A percentile compares a stretch with the other conserved stretches of the same genome.
Conservation (phyloP, 2,113 vertebrate species). For the Athene cunicularia region DNA sequence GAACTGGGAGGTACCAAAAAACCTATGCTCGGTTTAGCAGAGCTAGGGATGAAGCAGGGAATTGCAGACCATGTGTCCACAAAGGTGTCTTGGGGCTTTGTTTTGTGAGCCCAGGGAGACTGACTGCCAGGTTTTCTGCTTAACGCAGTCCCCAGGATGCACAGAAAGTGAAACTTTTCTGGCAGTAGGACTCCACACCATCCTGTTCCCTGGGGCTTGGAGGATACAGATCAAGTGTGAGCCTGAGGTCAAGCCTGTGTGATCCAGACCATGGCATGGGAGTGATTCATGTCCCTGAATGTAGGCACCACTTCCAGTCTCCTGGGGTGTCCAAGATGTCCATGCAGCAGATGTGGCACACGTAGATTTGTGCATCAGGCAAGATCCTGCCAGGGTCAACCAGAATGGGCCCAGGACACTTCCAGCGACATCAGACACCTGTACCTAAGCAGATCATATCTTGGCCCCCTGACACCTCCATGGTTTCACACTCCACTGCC, state of each 20-base stretch:
- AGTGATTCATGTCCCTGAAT: neutral
- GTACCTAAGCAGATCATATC: neutral
- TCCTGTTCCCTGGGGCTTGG: neutral
- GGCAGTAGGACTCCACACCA: neutral
- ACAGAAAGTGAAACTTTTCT: neutral
- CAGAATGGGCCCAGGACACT: neutral
- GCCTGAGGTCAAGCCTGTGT: neutral
- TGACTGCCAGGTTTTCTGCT: neutral
- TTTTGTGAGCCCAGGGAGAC: neutral
- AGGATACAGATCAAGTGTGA: neutral
- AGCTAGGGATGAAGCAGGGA: neutral
- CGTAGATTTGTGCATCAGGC: neutral
- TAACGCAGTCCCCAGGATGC: neutral
- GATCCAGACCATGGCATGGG: neutral
- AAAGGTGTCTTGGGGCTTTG: neutral
- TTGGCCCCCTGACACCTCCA: neutral
- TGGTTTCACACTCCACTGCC: neutral
- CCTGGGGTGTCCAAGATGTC: neutral
- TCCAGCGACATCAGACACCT: neutral
- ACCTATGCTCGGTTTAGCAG: neutral
- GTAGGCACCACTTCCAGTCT: neutral
- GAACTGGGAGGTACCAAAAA: neutral
- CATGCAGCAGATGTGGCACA: neutral
- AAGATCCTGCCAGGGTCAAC: neutral
- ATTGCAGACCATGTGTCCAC: neutral